Conservation (phyloP, 2,888 invertebrate species). For the Selenia dentaria region DNA sequence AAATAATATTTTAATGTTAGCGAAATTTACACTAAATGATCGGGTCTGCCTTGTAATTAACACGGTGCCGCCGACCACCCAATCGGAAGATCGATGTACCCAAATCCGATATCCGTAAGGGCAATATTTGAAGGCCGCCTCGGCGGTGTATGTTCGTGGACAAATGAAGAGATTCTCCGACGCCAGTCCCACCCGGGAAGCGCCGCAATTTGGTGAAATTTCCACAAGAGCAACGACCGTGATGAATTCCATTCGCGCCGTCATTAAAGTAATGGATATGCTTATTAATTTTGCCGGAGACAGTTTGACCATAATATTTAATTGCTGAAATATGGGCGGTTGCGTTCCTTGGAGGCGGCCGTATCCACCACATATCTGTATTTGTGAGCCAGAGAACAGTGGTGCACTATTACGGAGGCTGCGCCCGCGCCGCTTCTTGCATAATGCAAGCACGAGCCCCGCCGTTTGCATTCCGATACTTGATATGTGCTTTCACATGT, state of each 20-base stretch:
- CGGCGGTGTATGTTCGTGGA: conserved; percentile 53
- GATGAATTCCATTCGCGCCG: conserved; percentile 63
- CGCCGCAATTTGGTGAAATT: conserved; percentile 58
- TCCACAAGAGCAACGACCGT: conserved; percentile 56
- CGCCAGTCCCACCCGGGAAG: conserved; percentile 36
- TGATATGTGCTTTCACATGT: conserved; percentile 84
- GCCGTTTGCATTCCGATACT: conserved; percentile 84
- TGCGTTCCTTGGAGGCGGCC: conserved; percentile 48
- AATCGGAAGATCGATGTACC: conserved; percentile 67
- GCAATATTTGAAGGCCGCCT: conserved; percentile 67
- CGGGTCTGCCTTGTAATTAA: conserved; percentile 78
- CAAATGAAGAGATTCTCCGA: conserved; percentile 68
- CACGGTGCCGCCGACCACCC: conserved; percentile 72
- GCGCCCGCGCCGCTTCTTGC: conserved; percentile 72
- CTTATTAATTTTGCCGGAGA: conserved; percentile 36
- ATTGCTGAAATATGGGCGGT: conserved; percentile 43
- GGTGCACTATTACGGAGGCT: conserved; percentile 74
- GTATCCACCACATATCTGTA: conserved; percentile 35
- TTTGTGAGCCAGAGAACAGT: neutral
- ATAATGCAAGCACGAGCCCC: conserved; percentile 81
- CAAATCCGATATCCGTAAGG: conserved; percentile 64
- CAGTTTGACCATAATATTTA: conserved; percentile 25
- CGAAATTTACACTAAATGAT: conserved; percentile 78
- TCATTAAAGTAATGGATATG: conserved; percentile 64
- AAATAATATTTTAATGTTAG: conserved; percentile 79